phyloP scores from a whole-genome alignment of 1,140 invertebrate genomes.

The Heliothis subflexa region DNA sequence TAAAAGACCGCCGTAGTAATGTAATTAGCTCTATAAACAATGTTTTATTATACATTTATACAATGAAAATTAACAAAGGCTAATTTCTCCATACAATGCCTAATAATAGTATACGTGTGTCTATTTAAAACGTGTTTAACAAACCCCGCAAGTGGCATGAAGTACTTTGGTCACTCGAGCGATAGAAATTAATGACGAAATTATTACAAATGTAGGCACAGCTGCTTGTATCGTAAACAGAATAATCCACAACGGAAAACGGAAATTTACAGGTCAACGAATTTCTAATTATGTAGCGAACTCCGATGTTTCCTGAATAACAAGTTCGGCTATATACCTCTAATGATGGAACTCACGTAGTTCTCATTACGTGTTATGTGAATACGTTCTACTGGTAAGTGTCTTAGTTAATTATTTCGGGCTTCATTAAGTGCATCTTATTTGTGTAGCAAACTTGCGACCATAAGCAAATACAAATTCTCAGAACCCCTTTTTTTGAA shows the following conservation, averaged over 20 bases:
- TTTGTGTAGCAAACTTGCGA: no score
- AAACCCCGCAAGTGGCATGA: not conserved
- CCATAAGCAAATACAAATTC: no score
- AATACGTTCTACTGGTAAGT: not conserved
- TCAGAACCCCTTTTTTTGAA: no score
- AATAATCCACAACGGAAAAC: conserved; percentile 44
- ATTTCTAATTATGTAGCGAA: conserved; percentile 59
- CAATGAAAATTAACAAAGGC: not conserved
- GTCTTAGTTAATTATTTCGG: no score
- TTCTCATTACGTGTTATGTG: not conserved
- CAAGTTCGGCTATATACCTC: conserved; percentile 40
- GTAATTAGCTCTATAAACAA: no score
- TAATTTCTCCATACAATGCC: not conserved
- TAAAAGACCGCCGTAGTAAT: no score
- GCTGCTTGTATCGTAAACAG: conserved; percentile 56
- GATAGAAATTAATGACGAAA: conserved; percentile 51
- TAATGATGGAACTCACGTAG: not conserved
- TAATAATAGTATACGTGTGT: not conserved
- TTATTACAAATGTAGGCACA: conserved; percentile 50
- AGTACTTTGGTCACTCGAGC: conserved; percentile 43
- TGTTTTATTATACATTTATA: not conserved
- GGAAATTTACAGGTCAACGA: conserved; percentile 59
- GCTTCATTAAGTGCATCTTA: no score
- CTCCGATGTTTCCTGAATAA: conserved; percentile 52
- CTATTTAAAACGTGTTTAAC: conserved; percentile 27